These are phyloP conservation scores for Amphiprion ocellaris DNA, from an alignment of 2,113 vertebrate genomes.

Conservation along the genomic window DNA sequence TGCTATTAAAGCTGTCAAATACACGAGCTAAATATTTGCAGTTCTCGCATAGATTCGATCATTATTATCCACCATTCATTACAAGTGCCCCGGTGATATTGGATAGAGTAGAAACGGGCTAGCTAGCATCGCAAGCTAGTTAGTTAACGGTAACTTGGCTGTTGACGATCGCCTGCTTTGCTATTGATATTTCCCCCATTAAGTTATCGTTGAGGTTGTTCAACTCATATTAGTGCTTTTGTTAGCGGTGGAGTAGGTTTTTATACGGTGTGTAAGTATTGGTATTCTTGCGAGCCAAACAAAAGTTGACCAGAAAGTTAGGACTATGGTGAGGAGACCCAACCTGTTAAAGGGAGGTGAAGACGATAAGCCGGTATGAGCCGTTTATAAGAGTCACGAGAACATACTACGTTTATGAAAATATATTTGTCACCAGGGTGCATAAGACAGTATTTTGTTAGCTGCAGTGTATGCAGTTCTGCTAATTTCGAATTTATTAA, in stretches of 20 bases:
- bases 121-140: constrained; percentile 61
- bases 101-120: not conserved
- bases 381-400: no score
- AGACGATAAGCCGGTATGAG: no score
- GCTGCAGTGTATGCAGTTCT: not conserved
- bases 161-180: not conserved
- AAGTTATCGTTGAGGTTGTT: not conserved
- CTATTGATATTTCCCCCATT: not conserved
- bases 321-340: no score
- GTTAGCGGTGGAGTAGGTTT: not conserved
- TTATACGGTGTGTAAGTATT: no score
- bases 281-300: not conserved
- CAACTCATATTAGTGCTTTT: not conserved
- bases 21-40: no score
- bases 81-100: not conserved
- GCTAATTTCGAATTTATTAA: not conserved
- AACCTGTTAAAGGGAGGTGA: no score
- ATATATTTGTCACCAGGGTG: not conserved
- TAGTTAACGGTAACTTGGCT: constrained; percentile 69
- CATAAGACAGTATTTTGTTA: not conserved
- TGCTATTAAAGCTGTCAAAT: accelerated
- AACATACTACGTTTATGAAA: no score
- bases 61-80: constrained; percentile 13
- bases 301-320: constrained; percentile 30
- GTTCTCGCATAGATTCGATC: not conserved